These are phyloP conservation scores for Empis stercorea DNA, from an alignment of 2,888 invertebrate species.

Conservation along the genomic window DNA sequence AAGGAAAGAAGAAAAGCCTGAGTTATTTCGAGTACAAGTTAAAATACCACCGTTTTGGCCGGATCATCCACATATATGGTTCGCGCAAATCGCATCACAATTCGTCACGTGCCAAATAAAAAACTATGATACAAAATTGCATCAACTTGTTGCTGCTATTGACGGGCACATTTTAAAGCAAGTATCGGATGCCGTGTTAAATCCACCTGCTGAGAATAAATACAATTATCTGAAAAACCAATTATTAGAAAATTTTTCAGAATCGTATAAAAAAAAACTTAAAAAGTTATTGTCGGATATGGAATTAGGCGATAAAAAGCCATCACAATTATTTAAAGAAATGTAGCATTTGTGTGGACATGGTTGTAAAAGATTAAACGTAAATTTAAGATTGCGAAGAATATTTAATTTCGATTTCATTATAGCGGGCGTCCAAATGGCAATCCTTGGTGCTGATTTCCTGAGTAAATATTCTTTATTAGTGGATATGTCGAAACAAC, in stretches of 20 bases:
- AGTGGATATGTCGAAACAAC: not conserved
- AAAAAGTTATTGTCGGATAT: no score
- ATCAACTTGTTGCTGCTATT: slow-evolving; percentile 14
- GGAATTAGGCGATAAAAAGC: no score
- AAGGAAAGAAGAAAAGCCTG: no score
- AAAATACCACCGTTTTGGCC: slow-evolving; percentile 18
- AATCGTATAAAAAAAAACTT: no score
- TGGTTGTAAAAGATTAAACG: not conserved
- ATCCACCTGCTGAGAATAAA: slow-evolving; percentile 13
- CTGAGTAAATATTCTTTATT: slow-evolving; percentile 2
- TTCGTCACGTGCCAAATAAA: slow-evolving; percentile 15
- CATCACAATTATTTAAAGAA: no score
- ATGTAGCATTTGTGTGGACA: no score
- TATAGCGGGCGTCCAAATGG: slow-evolving; percentile 1
- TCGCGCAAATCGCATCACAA: slow-evolving; percentile 19
- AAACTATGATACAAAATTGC: slow-evolving; percentile 16
- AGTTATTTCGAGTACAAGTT: slow-evolving; percentile 12
- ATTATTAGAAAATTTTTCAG: no score
- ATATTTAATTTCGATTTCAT: slow-evolving; percentile 5
- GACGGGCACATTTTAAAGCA: slow-evolving; percentile 13
- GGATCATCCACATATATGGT: slow-evolving; percentile 19
- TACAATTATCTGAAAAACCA: slow-evolving; percentile 10
- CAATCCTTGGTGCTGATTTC: slow-evolving; percentile 7
- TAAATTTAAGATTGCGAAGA: slow-evolving; percentile 1
- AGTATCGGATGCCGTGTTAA: slow-evolving; percentile 12